These are phyloP conservation scores for Ceuthmochares aereus DNA, from an alignment of 2,113 vertebrate species.

Conservation along the genomic window DNA sequence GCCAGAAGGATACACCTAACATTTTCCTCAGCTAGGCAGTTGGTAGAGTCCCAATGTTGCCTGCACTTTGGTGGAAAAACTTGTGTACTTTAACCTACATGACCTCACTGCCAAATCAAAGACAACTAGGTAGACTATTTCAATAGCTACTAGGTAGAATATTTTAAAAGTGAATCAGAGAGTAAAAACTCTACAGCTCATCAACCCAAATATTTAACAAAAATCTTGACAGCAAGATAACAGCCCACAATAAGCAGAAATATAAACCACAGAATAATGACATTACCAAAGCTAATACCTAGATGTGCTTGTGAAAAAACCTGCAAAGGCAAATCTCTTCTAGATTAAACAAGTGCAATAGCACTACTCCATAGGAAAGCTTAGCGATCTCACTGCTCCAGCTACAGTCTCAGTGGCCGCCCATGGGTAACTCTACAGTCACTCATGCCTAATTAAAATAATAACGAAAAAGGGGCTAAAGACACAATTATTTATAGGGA, in stretches of 20 bases:
- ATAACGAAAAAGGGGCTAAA: neutral
- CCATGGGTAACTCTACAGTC: neutral
- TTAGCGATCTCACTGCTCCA: neutral
- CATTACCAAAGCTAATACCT: neutral
- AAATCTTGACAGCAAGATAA: neutral
- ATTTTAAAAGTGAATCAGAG: neutral
- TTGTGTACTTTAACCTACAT: fast-evolving
- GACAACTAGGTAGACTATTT: neutral
- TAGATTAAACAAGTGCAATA: neutral
- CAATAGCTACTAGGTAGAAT: neutral
- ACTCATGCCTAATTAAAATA: neutral
- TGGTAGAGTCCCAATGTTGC: fast-evolving
- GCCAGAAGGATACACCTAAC: neutral
- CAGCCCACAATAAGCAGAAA: neutral
- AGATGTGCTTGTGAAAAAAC: neutral
- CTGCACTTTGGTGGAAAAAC: neutral
- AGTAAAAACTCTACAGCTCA: neutral
- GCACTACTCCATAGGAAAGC: neutral
- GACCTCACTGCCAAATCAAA: neutral
- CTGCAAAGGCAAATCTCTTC: neutral
- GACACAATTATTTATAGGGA: neutral
- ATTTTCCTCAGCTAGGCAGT: neutral
- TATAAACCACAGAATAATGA: neutral
- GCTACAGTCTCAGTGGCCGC: neutral
- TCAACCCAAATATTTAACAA: neutral